phyloP scores from a whole-genome alignment of 2,888 invertebrate species.

The Clunio marinus region DNA sequence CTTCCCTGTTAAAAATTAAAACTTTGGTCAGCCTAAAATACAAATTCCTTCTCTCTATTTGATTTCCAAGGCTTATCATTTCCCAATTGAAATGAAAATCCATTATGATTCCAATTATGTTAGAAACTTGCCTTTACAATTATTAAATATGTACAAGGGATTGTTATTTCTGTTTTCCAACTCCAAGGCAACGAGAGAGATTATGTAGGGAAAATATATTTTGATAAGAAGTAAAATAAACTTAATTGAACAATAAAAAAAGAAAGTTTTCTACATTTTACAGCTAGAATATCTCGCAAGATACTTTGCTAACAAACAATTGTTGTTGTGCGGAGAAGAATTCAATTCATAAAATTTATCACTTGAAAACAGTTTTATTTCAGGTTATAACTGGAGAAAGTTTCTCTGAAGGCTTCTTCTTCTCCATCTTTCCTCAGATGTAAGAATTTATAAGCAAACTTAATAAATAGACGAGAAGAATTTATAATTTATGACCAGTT shows the following conservation, averaged over 20 bases:
- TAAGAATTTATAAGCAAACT: not conserved
- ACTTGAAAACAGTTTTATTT: too few relatives aligned
- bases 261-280: too few relatives aligned
- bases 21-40: not conserved
- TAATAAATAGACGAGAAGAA: too few relatives aligned
- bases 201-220: not conserved
- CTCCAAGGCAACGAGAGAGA: not conserved
- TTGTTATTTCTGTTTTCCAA: not conserved
- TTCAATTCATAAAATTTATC: not conserved
- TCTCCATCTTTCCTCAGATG: not conserved
- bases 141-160: too few relatives aligned
- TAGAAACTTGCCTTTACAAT: conserved; percentile 2
- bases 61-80: not conserved
- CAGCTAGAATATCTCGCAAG: too few relatives aligned
- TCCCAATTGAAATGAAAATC: not conserved
- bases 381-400: too few relatives aligned
- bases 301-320: too few relatives aligned
- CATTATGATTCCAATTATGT: not conserved
- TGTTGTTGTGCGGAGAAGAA: not conserved
- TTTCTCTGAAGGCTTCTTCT: not conserved
- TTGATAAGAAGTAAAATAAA: conserved; percentile 5
- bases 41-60: not conserved
- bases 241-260: not conserved
- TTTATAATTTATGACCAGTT: too few relatives aligned
- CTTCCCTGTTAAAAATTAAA: not conserved